Evolutionary conservation across 2,888 invertebrate genomes (phyloP).

Genomic region (Calliphora vomitoria): DNA sequence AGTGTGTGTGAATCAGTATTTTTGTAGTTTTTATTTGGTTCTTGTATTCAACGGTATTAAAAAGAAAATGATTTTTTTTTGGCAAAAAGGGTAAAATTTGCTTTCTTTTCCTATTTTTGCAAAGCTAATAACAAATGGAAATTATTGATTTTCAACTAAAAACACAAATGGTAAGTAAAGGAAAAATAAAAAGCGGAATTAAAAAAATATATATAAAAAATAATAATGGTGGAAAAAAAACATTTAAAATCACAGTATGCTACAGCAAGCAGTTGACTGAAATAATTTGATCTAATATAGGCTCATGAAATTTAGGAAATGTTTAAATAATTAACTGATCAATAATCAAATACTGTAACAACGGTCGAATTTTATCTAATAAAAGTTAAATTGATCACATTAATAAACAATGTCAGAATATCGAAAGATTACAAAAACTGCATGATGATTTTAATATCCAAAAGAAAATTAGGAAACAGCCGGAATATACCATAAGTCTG

Average conservation of each 20-base stretch:
- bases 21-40: neutral
- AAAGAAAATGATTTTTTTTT: slow-evolving; percentile 37
- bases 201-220: slow-evolving; percentile 9
- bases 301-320: too few relatives aligned
- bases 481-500: too few relatives aligned
- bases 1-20: neutral
- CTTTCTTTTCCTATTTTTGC: neutral
- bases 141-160: slow-evolving; percentile 41
- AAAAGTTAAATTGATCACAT: too few relatives aligned
- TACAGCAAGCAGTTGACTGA: too few relatives aligned
- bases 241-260: neutral
- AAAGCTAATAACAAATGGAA: slow-evolving; percentile 46
- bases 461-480: too few relatives aligned
- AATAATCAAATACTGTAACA: too few relatives aligned
- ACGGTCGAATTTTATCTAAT: too few relatives aligned
- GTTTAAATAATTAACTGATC: too few relatives aligned
- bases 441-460: too few relatives aligned
- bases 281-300: too few relatives aligned
- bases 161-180: slow-evolving; percentile 9
- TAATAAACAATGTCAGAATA: too few relatives aligned
- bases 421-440: too few relatives aligned
- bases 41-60: neutral
- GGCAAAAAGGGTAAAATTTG: neutral
- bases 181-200: neutral
- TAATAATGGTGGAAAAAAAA: neutral